Evolutionary conservation across 2,888 invertebrate species (phyloP).

Genomic region (Troides helena): DNA sequence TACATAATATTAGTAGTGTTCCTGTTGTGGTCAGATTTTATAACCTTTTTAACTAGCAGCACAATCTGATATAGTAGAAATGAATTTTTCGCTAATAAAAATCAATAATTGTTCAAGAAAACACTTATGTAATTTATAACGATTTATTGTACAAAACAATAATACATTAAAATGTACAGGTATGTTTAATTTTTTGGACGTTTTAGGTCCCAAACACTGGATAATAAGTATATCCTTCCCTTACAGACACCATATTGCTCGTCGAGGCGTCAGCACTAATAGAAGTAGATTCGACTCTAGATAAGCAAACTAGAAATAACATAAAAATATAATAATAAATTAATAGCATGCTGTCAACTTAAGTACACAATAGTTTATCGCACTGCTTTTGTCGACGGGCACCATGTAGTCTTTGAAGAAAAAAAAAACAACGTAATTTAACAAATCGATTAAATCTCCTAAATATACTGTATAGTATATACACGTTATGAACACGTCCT

Average conservation of each 20-base stretch:
- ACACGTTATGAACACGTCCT: constrained; percentile 79
- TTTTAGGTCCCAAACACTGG: constrained; percentile 76
- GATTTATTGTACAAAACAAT: constrained; percentile 82
- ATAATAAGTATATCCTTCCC: constrained; percentile 77
- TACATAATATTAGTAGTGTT: no score
- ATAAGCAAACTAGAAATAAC: constrained; percentile 77
- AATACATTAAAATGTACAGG: constrained; percentile 82
- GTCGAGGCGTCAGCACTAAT: constrained; percentile 78
- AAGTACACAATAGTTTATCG: constrained; percentile 78
- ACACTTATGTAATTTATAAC: constrained; percentile 75
- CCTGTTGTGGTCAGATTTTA: no score
- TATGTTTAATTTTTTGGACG: constrained; percentile 80
- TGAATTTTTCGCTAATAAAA: not conserved
- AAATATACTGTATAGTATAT: constrained; percentile 78
- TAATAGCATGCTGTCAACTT: constrained; percentile 77
- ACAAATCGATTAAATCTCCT: constrained; percentile 79
- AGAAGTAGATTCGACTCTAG: constrained; percentile 75
- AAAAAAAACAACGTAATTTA: constrained; percentile 77
- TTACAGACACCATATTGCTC: constrained; percentile 80
- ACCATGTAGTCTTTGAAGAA: constrained; percentile 73
- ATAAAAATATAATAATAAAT: constrained; percentile 79
- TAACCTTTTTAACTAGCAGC: no score
- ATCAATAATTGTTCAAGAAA: constrained; percentile 45
- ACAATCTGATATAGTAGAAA: no score
- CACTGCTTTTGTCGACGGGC: constrained; percentile 79